Conservation (phyloP, 2,888 invertebrate genomes). For the Pardosa pseudoannulata region DNA sequence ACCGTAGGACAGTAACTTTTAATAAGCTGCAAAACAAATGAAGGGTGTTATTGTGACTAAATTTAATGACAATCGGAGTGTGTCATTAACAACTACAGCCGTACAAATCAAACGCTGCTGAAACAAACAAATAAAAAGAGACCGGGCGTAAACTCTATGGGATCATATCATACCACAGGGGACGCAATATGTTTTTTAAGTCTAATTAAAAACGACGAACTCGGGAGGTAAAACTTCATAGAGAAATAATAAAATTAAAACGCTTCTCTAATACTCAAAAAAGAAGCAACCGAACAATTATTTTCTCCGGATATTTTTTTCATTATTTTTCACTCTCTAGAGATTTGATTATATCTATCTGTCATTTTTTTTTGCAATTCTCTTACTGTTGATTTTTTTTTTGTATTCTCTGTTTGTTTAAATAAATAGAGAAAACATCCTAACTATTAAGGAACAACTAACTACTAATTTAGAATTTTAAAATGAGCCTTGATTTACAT, state of each 20-base stretch:
- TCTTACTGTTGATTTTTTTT: neutral
- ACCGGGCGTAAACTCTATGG: neutral
- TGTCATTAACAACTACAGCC: slow-evolving; percentile 61
- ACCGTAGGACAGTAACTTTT: slow-evolving; percentile 52
- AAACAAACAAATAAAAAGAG: neutral
- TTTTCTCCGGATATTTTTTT: slow-evolving; percentile 3
- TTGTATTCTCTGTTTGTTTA: neutral
- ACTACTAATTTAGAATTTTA: slow-evolving; percentile 13
- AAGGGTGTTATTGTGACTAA: slow-evolving; percentile 29
- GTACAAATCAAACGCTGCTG: neutral
- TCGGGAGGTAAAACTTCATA: slow-evolving; percentile 31
- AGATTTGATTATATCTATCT: slow-evolving; percentile 7
- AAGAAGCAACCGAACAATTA: slow-evolving; percentile 35
- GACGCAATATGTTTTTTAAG: slow-evolving; percentile 18
- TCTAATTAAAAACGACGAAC: slow-evolving; percentile 60
- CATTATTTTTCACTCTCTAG: slow-evolving; percentile 8
- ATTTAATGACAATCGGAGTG: slow-evolving; percentile 59
- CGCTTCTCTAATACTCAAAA: slow-evolving; percentile 25
- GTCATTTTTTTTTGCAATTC: neutral
- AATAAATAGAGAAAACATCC: neutral
- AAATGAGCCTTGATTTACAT: neutral
- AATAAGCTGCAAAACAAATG: slow-evolving; percentile 65
- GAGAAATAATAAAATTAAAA: slow-evolving; percentile 49
- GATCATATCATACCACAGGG: slow-evolving; percentile 14
- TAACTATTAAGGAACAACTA: neutral